A percentile compares a stretch with the other conserved stretches of the same genome.
phyloP scores from a whole-genome alignment of 2,797 vertebrate genomes.

The Epinephelus coioides region DNA sequence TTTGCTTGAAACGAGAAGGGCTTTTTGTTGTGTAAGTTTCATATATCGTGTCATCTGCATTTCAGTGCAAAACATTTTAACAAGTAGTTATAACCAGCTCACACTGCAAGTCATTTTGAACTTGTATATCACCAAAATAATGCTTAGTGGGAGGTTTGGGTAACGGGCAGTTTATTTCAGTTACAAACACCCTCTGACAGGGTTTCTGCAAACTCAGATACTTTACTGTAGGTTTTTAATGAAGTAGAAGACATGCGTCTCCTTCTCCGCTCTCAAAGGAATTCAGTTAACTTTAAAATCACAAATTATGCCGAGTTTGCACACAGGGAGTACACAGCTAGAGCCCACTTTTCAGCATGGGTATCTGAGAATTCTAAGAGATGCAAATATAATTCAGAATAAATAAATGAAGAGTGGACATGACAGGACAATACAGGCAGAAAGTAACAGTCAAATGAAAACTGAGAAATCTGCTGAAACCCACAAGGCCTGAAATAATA shows the following conservation, averaged over 20 bases:
- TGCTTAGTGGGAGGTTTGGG: neutral
- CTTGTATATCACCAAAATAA: neutral
- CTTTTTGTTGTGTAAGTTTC: neutral
- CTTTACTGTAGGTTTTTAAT: neutral
- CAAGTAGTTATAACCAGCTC: neutral
- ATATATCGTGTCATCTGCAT: neutral
- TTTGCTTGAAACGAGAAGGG: neutral
- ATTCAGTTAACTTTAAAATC: neutral
- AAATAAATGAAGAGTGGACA: conserved; percentile 19
- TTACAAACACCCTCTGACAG: neutral
- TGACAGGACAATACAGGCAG: conserved; percentile 5
- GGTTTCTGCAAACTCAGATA: neutral
- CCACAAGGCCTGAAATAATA: conserved; percentile 19
- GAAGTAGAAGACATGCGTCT: neutral
- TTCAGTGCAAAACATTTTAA: neutral
- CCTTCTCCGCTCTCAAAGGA: neutral
- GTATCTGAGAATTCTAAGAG: neutral
- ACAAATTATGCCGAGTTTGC: neutral
- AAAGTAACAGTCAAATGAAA: conserved; percentile 1
- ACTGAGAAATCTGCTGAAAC: neutral
- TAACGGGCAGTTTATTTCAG: no score
- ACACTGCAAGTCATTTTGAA: neutral
- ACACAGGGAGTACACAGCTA: neutral
- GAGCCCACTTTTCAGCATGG: neutral
- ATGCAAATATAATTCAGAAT: conserved; percentile 17